These are phyloP conservation scores for Torymus aiolomorphi DNA, from an alignment of 2,888 invertebrate genomes.

Conservation along the genomic window DNA sequence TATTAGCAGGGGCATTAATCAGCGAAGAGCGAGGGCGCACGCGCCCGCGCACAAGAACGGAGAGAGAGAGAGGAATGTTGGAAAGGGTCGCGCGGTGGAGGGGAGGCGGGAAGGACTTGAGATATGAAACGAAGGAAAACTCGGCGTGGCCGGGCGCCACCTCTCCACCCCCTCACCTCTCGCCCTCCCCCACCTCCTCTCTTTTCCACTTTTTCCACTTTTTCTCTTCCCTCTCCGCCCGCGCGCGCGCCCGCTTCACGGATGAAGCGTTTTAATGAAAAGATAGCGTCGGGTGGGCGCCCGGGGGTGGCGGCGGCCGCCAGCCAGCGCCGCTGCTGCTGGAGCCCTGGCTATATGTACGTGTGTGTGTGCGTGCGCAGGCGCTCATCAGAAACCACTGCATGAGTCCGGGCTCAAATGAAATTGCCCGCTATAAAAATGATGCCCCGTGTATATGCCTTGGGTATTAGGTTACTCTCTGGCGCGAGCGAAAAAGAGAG, in stretches of 20 bases:
- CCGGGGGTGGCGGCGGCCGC: constrained; percentile 25
- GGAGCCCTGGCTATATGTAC: constrained; percentile 22
- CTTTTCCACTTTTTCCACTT: neutral
- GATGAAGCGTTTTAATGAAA: constrained; percentile 74
- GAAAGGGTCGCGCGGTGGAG: constrained; percentile 58
- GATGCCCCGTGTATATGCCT: constrained; percentile 69
- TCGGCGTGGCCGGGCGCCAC: constrained; percentile 44
- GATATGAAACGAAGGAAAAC: constrained; percentile 67
- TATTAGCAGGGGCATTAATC: constrained; percentile 75
- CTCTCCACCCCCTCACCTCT: constrained; percentile 36
- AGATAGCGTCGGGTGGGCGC: constrained; percentile 67
- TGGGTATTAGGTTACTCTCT: constrained; percentile 68
- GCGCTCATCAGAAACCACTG: constrained; percentile 70
- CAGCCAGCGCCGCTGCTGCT: constrained; percentile 30
- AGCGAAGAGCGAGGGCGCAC: constrained; percentile 51
- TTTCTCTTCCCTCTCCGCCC: neutral
- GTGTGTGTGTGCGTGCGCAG: constrained; percentile 19
- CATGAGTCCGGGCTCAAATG: constrained; percentile 74
- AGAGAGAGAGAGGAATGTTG: constrained; percentile 50
- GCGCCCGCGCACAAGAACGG: constrained; percentile 39
- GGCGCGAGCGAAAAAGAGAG: constrained; percentile 51
- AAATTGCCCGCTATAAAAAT: constrained; percentile 73
- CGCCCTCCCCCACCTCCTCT: constrained; percentile 11
- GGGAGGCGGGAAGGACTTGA: constrained; percentile 53
- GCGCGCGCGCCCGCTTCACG: constrained; percentile 56